phyloP scores from a whole-genome alignment of 2,113 vertebrate species.

The Anseranas semipalmata region DNA sequence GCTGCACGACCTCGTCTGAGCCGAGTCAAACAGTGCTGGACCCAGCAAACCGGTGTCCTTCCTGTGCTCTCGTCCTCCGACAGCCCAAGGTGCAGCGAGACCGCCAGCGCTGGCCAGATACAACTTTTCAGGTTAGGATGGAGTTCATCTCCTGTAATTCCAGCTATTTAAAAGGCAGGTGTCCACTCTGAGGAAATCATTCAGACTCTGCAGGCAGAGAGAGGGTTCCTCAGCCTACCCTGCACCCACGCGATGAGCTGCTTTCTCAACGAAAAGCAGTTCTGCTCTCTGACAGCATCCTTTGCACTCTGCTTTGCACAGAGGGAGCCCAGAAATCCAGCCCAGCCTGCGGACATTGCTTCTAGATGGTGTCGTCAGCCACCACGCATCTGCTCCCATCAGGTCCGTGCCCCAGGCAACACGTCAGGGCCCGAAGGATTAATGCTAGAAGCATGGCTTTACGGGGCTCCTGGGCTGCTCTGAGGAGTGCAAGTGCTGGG shows the following conservation, averaged over 20 bases:
- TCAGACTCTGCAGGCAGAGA: not conserved
- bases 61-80: not conserved
- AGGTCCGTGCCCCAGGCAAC: accelerated
- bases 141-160: not conserved
- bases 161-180: not conserved
- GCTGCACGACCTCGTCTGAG: not conserved
- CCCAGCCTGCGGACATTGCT: not conserved
- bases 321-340: not conserved
- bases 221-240: not conserved
- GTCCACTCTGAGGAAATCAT: not conserved
- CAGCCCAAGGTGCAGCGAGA: not conserved
- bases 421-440: not conserved
- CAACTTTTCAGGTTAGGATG: not conserved
- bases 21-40: not conserved
- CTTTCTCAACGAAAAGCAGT: not conserved
- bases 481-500: accelerated
- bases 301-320: not conserved
- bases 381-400: not conserved
- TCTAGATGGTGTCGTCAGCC: not conserved
- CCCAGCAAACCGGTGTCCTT: not conserved
- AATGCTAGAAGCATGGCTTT: not conserved
- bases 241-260: not conserved
- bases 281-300: not conserved
- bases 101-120: not conserved
- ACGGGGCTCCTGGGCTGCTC: too few species aligned